phyloP scores from a whole-genome alignment of 1,140 invertebrate genomes.

The Heliconius melpomene region DNA sequence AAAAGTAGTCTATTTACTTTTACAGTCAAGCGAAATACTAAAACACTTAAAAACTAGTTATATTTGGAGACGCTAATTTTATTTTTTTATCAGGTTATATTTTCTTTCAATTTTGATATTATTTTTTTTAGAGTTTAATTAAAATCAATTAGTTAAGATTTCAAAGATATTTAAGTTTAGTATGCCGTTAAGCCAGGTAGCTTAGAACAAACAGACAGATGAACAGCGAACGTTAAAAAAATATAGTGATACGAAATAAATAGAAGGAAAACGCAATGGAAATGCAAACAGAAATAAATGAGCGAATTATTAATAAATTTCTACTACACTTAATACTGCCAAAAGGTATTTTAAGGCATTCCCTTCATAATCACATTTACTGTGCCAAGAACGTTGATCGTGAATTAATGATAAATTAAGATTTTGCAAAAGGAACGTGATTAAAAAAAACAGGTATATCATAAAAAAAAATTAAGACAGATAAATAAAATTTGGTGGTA shows the following conservation, averaged over 20 bases:
- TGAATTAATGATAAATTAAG: constrained; percentile 1
- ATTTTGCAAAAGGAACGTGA: background rate
- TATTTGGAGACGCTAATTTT: background rate
- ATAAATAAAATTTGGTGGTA: background rate
- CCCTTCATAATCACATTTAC: background rate
- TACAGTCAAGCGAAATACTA: constrained; percentile 1
- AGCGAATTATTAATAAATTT: background rate
- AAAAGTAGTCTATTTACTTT: background rate
- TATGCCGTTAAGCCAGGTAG: constrained; percentile 34
- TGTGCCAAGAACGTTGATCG: constrained; percentile 14
- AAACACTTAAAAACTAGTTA: background rate
- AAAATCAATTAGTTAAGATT: constrained; percentile 1
- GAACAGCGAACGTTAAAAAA: constrained; percentile 24
- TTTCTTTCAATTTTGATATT: background rate
- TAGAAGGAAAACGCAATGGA: background rate
- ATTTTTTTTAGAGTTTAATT: background rate
- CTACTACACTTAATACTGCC: constrained; percentile 16
- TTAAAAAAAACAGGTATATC: background rate
- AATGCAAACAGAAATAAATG: constrained; percentile 10
- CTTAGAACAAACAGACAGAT: constrained; percentile 38
- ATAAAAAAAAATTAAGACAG: background rate
- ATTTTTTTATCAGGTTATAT: background rate
- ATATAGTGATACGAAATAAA: constrained; percentile 9
- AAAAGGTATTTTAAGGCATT: constrained; percentile 31
- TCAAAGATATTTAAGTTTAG: constrained; percentile 10